These are phyloP conservation scores for Catonia carolina DNA, from an alignment of 2,888 invertebrate species.

Conservation along the genomic window DNA sequence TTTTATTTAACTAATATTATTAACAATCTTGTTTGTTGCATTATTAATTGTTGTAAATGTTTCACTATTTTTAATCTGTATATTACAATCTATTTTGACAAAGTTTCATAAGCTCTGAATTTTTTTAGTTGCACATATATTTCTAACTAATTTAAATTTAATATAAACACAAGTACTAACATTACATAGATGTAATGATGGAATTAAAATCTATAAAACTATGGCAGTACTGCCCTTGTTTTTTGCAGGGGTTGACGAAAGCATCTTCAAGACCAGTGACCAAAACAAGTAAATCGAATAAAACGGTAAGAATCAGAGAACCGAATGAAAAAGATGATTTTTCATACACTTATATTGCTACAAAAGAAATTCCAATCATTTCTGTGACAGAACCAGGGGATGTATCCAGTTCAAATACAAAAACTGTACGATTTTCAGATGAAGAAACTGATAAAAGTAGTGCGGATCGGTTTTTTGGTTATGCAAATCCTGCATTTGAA, in stretches of 20 bases:
- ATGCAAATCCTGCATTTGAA: conserved; percentile 25
- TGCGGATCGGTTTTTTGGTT: background rate
- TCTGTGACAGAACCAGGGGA: conserved; percentile 23
- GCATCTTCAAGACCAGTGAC: conserved; percentile 21
- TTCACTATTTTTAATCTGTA: too few species aligned
- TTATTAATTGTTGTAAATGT: too few species aligned
- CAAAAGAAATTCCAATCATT: conserved; percentile 30
- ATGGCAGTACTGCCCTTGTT: conserved; percentile 34
- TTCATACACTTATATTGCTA: conserved; percentile 12
- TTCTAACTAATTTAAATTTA: too few species aligned
- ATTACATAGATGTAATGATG: background rate
- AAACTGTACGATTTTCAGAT: too few species aligned
- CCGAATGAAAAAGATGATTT: conserved; percentile 19
- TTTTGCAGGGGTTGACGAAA: conserved; percentile 42
- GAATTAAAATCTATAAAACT: background rate
- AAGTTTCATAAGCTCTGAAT: too few species aligned
- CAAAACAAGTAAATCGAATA: conserved; percentile 21
- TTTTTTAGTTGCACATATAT: too few species aligned
- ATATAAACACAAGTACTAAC: too few species aligned
- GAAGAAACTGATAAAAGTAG: too few species aligned
- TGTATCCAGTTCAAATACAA: too few species aligned
- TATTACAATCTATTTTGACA: too few species aligned
- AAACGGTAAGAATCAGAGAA: conserved; percentile 24
- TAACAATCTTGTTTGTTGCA: too few species aligned
- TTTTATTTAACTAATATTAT: too few species aligned